phyloP scores from a whole-genome alignment of 2,113 vertebrate species.

The Electrona antarctica region DNA sequence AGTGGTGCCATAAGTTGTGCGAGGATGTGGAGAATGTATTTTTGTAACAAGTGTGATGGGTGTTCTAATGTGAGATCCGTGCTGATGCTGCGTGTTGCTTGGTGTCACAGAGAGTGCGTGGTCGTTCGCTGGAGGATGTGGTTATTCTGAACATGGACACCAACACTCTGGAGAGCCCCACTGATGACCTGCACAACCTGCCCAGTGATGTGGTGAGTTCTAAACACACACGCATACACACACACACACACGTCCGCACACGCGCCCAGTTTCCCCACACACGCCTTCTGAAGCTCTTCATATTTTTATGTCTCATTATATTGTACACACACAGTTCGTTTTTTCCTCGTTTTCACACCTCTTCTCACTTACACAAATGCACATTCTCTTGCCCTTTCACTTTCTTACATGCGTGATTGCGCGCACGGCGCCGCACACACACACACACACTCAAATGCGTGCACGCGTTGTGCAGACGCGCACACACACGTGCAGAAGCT shows the following conservation, averaged over 20 bases:
- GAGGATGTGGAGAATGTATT: no score
- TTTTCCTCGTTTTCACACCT: constrained; percentile 11
- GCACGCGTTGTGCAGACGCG: not conserved
- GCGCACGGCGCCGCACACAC: not conserved
- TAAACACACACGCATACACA: constrained; percentile 1
- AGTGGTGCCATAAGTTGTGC: no score
- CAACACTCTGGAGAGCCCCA: constrained; percentile 93
- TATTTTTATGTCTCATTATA: constrained; percentile 21
- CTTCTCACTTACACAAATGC: constrained; percentile 18
- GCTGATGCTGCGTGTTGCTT: not conserved
- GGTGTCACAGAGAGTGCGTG: constrained; percentile 86
- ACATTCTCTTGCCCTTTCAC: constrained; percentile 11
- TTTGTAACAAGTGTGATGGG: no score
- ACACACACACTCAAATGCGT: constrained; percentile 14
- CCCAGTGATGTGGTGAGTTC: constrained; percentile 93
- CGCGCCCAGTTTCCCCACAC: constrained; percentile 1
- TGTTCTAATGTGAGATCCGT: no score
- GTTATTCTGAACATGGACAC: constrained; percentile 95
- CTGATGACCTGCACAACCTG: constrained; percentile 91
- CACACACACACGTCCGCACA: constrained; percentile 5
- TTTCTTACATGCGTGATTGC: not conserved
- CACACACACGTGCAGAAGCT: constrained; percentile 52
- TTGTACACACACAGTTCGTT: constrained; percentile 21
- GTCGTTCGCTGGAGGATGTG: constrained; percentile 92
- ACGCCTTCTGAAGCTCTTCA: not conserved